Conservation (phyloP, 2,888 invertebrate genomes). For the Leucoma salicis region DNA sequence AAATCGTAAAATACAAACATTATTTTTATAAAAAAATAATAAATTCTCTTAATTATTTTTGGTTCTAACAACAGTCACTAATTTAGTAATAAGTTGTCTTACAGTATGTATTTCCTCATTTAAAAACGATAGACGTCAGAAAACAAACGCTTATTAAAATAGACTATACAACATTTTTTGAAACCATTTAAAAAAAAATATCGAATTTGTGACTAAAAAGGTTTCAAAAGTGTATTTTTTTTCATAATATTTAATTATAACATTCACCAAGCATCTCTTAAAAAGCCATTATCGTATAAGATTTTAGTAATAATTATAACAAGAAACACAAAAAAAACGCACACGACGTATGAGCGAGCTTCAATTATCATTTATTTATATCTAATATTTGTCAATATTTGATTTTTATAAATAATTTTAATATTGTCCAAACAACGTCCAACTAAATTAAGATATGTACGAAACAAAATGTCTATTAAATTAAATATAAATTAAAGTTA, state of each 20-base stretch:
- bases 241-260: no score
- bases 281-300: constrained; percentile 26
- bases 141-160: constrained; percentile 26
- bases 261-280: constrained; percentile 24
- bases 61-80: constrained; percentile 5
- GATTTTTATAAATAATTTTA: constrained; percentile 19
- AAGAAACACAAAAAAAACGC: constrained; percentile 17
- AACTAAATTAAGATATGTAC: constrained; percentile 26
- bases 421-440: constrained; percentile 12
- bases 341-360: constrained; percentile 10
- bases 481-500: constrained; percentile 27
- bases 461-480: constrained; percentile 22
- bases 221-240: constrained; percentile 13
- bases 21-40: constrained; percentile 6
- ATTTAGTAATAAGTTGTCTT: constrained; percentile 8
- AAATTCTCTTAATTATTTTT: constrained; percentile 12
- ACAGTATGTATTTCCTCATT: constrained; percentile 25
- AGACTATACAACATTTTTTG: constrained; percentile 27
- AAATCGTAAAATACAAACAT: constrained; percentile 16
- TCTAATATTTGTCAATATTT: constrained; percentile 24
- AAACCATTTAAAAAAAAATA: constrained; percentile 16
- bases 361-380: constrained; percentile 25
- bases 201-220: constrained; percentile 30
- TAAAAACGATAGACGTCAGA: constrained; percentile 26
- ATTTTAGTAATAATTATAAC: constrained; percentile 14